Conservation (phyloP, 2,888 invertebrate species). For the Diadromus collaris region DNA sequence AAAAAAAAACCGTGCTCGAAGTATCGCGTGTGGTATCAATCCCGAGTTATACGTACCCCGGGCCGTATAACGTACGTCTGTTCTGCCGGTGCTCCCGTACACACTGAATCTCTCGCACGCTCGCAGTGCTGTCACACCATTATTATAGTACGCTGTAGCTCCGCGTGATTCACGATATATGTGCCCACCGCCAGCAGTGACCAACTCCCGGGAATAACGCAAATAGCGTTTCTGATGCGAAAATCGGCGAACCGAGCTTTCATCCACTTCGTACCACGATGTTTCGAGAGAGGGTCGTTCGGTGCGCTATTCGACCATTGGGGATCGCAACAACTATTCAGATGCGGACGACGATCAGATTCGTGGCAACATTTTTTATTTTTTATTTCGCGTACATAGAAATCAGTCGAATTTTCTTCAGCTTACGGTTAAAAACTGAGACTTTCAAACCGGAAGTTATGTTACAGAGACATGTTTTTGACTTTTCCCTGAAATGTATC, state of each 20-base stretch:
- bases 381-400: not conserved
- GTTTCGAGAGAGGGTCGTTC: slow-evolving; percentile 15
- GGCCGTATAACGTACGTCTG: slow-evolving; percentile 39
- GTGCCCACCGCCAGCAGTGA: not conserved
- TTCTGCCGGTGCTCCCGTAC: slow-evolving; percentile 21
- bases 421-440: not conserved
- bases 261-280: slow-evolving; percentile 12
- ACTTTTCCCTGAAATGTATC: not conserved
- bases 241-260: slow-evolving; percentile 38
- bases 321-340: not conserved
- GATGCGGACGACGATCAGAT: not conserved
- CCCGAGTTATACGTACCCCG: slow-evolving; percentile 48
- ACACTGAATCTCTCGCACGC: slow-evolving; percentile 43
- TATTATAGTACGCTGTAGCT: slow-evolving; percentile 20
- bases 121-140: slow-evolving; percentile 26
- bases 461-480: not conserved
- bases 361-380: not conserved
- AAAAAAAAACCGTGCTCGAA: slow-evolving; percentile 67
- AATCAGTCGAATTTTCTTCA: not conserved
- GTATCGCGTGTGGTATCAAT: slow-evolving; percentile 68
- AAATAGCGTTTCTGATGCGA: slow-evolving; percentile 64
- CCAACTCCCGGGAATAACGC: slow-evolving; percentile 62
- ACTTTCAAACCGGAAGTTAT: not conserved
- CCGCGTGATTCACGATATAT: slow-evolving; percentile 1
- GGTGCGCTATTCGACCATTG: not conserved